Evolutionary conservation across 2,113 vertebrate species (phyloP).

Genomic region (Gila orcuttii): DNA sequence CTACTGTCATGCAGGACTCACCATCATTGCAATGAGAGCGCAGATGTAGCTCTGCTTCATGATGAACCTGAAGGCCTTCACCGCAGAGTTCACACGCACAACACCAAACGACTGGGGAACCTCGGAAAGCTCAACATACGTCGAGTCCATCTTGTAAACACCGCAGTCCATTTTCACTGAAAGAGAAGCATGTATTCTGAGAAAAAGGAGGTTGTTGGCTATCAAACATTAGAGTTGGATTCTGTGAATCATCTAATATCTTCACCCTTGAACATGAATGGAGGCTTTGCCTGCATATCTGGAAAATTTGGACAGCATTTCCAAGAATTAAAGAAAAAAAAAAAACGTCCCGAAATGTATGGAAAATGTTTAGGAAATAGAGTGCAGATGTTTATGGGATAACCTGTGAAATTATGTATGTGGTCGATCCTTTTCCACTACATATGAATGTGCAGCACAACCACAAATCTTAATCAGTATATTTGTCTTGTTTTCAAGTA

Average conservation of each 20-base stretch:
- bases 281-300: not conserved
- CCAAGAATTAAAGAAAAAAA: constrained; percentile 2
- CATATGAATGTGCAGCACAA: not conserved
- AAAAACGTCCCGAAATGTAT: not conserved
- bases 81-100: constrained; percentile 76
- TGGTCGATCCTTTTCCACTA: not conserved
- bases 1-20: constrained; percentile 46
- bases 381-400: constrained; percentile 17
- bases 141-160: constrained; percentile 65
- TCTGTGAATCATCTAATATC: constrained; percentile 51
- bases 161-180: constrained; percentile 69
- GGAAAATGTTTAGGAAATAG: not conserved
- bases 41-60: constrained; percentile 97
- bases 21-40: constrained; percentile 78
- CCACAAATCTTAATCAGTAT: not conserved
- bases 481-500: not conserved
- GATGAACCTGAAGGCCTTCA: constrained; percentile 87
- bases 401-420: not conserved
- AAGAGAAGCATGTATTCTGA: constrained; percentile 2
- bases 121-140: constrained; percentile 73
- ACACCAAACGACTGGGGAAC: constrained; percentile 49
- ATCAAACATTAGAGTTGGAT: not conserved
- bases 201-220: not conserved
- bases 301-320: constrained; percentile 15
- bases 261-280: constrained; percentile 36